Evolutionary conservation across 1,140 invertebrate species (phyloP).

Genomic region (Cataglyphis hispanica): DNA sequence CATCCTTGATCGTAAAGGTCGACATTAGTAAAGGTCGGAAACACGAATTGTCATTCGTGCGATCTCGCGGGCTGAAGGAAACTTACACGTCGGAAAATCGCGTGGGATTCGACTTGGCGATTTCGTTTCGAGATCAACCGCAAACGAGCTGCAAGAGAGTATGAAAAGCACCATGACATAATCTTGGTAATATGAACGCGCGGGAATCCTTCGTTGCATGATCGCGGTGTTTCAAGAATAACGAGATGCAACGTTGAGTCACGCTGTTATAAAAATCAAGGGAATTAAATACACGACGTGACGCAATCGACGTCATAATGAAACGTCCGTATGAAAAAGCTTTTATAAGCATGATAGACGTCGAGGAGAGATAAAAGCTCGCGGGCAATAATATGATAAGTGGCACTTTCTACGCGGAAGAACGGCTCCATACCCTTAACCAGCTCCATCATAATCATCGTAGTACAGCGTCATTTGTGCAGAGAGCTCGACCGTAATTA

Average conservation of each 20-base stretch:
- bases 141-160: not conserved
- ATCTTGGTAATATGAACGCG: conserved; percentile 45
- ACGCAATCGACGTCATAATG: conserved; percentile 33
- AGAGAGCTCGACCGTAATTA: conserved; percentile 32
- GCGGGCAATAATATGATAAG: conserved; percentile 59
- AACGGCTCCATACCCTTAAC: conserved; percentile 42
- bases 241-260: conserved; percentile 3
- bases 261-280: conserved; percentile 19
- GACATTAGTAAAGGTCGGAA: conserved; percentile 18
- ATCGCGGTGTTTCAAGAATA: not conserved
- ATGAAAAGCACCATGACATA: conserved; percentile 56
- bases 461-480: not conserved
- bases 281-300: not conserved
- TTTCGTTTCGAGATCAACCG: not conserved
- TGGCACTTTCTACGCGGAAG: conserved; percentile 81
- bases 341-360: conserved; percentile 16
- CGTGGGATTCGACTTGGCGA: not conserved
- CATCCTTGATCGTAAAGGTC: conserved; percentile 60
- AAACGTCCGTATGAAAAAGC: conserved; percentile 16
- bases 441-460: conserved; percentile 24
- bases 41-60: not conserved
- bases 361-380: conserved; percentile 43
- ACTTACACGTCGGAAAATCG: not conserved
- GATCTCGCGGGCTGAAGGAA: not conserved
- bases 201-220: conserved; percentile 13